Evolutionary conservation across 2,113 vertebrate genomes (phyloP).

Genomic region (Vidua macroura): DNA sequence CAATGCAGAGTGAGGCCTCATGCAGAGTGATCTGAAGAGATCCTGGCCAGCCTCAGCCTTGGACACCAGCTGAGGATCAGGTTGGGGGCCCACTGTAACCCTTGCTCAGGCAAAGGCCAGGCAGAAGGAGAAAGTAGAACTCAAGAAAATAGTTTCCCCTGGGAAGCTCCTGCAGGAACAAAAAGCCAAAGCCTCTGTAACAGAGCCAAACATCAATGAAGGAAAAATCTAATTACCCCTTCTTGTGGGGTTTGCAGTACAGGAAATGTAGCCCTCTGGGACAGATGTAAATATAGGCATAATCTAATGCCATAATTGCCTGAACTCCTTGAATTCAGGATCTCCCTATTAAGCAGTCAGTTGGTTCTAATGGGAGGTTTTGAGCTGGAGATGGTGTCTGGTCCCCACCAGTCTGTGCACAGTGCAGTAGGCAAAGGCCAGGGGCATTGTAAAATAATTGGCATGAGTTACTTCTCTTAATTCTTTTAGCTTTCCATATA

Average conservation of each 20-base stretch:
- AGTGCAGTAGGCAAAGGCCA: not conserved
- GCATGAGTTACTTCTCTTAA: not conserved
- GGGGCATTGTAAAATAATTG: not conserved
- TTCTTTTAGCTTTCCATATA: not conserved
- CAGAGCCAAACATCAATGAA: not conserved
- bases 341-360: not conserved
- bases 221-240: not conserved
- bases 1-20: not conserved
- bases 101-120: not conserved
- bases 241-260: not conserved
- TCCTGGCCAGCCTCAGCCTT: not conserved
- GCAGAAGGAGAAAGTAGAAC: not conserved
- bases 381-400: not conserved
- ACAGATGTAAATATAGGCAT: not conserved
- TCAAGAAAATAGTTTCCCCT: not conserved
- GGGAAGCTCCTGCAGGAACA: not conserved
- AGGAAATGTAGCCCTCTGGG: slow-evolving; percentile 7
- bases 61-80: not conserved
- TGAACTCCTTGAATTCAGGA: not conserved
- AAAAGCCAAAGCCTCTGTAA: not conserved
- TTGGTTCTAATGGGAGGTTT: not conserved
- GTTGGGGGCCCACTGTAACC: not conserved
- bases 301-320: not conserved
- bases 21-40: not conserved
- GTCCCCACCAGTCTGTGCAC: not conserved